phyloP scores from a whole-genome alignment of 2,113 vertebrate genomes.

The Phocoena phocoena region DNA sequence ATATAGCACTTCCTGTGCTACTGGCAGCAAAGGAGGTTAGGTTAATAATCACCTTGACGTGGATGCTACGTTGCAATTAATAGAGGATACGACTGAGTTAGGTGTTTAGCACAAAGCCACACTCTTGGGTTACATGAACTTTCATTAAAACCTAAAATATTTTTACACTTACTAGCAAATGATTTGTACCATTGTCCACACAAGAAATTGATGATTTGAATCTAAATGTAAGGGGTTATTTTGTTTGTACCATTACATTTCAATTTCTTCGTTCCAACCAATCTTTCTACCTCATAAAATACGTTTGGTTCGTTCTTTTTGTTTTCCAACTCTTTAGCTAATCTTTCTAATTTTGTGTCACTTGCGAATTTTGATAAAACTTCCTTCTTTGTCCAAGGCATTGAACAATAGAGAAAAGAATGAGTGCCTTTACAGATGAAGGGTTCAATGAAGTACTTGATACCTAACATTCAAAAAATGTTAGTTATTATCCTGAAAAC shows the following conservation, averaged over 20 bases:
- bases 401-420: neutral
- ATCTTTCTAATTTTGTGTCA: neutral
- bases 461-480: neutral
- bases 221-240: slow-evolving; percentile 3
- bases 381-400: neutral
- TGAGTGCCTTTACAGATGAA: neutral
- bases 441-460: neutral
- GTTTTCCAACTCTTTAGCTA: neutral
- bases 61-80: neutral
- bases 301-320: neutral
- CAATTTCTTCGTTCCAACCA: neutral
- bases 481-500: neutral
- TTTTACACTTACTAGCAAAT: neutral
- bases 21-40: neutral
- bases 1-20: slow-evolving; percentile 13
- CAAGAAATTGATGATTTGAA: neutral
- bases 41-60: slow-evolving; percentile 2
- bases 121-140: neutral
- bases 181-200: neutral
- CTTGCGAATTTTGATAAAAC: neutral
- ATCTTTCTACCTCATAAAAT: neutral
- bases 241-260: neutral
- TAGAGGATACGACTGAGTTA: neutral
- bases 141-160: neutral
- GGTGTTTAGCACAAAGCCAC: neutral